phyloP scores from a whole-genome alignment of 2,888 invertebrate genomes.

The Drosophila sordidula region DNA sequence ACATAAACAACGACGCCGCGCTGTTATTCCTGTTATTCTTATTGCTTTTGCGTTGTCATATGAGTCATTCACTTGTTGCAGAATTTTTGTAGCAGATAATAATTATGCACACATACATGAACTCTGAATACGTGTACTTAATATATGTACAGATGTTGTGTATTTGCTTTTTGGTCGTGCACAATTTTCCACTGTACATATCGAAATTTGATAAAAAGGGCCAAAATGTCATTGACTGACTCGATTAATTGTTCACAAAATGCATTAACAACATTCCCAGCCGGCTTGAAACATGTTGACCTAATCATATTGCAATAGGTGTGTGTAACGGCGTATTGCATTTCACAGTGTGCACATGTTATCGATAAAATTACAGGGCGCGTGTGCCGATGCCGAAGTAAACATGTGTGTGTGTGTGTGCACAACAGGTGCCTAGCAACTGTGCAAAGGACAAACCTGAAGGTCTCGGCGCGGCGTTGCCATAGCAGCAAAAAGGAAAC shows the following conservation, averaged over 20 bases:
- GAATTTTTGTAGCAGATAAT: conserved; percentile 69
- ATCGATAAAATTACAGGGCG: conserved; percentile 49
- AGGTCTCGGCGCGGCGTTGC: conserved; percentile 60
- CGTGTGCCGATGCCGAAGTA: conserved; percentile 4
- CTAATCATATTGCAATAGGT: conserved; percentile 39
- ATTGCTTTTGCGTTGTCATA: conserved; percentile 56
- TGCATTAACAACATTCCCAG: conserved; percentile 25
- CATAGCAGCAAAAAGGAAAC: conserved; percentile 39
- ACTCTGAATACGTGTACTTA: conserved; percentile 11
- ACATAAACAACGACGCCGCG: conserved; percentile 41
- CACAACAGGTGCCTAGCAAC: conserved; percentile 80
- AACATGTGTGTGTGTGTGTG: conserved; percentile 11
- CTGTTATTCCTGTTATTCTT: conserved; percentile 62
- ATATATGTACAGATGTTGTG: conserved; percentile 38
- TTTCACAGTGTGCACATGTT: conserved; percentile 32
- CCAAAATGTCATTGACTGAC: conserved; percentile 59
- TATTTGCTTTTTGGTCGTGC: conserved; percentile 35
- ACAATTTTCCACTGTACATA: conserved; percentile 53
- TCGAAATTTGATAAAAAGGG: conserved; percentile 60
- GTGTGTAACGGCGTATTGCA: conserved; percentile 35
- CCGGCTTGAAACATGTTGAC: conserved; percentile 8
- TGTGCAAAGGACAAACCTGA: conserved; percentile 77
- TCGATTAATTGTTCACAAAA: conserved; percentile 14
- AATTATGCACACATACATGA: conserved; percentile 37
- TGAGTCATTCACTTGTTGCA: conserved; percentile 80